phyloP scores from a whole-genome alignment of 1,140 invertebrate species.

The Acromyrmex charruanus region DNA sequence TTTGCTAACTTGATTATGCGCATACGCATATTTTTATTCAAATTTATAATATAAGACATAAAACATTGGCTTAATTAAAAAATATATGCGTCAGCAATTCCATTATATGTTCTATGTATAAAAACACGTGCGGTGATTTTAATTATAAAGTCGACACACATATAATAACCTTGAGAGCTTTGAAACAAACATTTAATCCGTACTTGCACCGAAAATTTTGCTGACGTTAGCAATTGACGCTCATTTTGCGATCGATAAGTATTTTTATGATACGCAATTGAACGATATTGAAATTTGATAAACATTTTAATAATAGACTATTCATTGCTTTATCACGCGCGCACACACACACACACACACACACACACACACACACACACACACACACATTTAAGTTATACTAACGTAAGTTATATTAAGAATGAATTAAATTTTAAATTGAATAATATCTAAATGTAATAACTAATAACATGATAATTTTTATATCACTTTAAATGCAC shows the following conservation, averaged over 20 bases:
- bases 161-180: not conserved
- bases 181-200: not conserved
- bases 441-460: not conserved
- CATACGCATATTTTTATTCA: not conserved
- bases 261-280: not conserved
- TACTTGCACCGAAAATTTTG: not conserved
- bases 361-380: no score
- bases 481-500: not conserved
- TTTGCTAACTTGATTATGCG: not conserved
- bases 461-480: not conserved
- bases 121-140: conserved; percentile 33
- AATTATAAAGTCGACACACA: not conserved
- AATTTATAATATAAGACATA: not conserved
- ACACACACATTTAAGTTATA: not conserved
- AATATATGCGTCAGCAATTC: not conserved
- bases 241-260: not conserved
- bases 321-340: not conserved
- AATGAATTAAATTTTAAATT: not conserved
- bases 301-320: not conserved
- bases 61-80: not conserved
- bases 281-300: not conserved
- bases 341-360: no score
- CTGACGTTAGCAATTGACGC: no score
- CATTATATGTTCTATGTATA: not conserved
- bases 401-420: not conserved